Evolutionary conservation across 1,140 invertebrate species (phyloP).

Genomic region (Adelges cooleyi): DNA sequence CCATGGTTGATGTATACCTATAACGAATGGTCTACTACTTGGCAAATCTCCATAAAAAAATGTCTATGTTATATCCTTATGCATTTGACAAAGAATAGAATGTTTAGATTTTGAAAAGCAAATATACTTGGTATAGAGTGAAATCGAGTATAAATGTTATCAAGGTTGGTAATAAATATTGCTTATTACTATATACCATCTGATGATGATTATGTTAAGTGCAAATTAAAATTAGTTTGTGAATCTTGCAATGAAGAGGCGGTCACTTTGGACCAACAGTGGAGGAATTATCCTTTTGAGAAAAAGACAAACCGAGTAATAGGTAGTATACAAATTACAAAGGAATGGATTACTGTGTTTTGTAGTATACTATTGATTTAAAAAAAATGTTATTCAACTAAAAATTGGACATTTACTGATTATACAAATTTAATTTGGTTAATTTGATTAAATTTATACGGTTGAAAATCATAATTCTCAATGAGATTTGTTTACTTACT

Average conservation of each 20-base stretch:
- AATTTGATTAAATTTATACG: too few relatives aligned
- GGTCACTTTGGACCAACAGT: background rate
- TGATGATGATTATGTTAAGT: background rate
- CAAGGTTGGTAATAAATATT: background rate
- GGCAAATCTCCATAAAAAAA: background rate
- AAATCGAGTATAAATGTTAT: background rate
- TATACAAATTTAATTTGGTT: too few relatives aligned
- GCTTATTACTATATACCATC: background rate
- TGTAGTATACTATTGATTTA: too few relatives aligned
- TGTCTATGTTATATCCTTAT: conserved; percentile 9
- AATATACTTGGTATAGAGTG: conserved; percentile 9
- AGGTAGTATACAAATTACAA: too few relatives aligned
- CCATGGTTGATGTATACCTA: background rate
- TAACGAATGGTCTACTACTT: background rate
- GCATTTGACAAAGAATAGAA: background rate
- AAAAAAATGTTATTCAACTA: too few relatives aligned
- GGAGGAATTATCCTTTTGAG: background rate
- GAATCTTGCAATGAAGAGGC: background rate
- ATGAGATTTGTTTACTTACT: too few relatives aligned
- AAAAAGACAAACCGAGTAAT: background rate
- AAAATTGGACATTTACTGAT: too few relatives aligned
- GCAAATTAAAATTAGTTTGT: conserved; percentile 9
- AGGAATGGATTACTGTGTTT: too few relatives aligned
- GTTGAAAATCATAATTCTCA: too few relatives aligned
- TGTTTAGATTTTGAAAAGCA: background rate